Conservation (phyloP, 2,888 invertebrate species). For the Beris chalybata region DNA sequence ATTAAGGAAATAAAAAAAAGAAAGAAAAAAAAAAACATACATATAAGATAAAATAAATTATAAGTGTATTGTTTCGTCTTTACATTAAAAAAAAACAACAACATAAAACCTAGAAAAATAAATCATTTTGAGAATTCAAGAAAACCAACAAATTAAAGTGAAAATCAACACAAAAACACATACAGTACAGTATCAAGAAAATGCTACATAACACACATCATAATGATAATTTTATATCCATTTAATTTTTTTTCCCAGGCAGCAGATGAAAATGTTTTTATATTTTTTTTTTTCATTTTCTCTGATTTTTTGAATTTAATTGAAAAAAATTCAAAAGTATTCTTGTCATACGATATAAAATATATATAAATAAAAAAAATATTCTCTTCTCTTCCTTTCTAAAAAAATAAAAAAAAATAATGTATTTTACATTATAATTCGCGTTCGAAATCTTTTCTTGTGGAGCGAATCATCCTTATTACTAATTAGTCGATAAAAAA, state of each 20-base stretch:
- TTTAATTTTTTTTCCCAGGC: constrained; percentile 19
- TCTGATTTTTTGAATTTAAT: constrained; percentile 16
- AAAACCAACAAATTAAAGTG: constrained; percentile 24
- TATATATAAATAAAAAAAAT: too few relatives aligned
- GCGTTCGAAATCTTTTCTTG: too few relatives aligned
- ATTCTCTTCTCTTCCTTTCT: too few relatives aligned
- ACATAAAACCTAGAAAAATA: constrained; percentile 36
- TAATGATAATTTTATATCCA: constrained; percentile 27
- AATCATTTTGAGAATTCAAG: constrained; percentile 28
- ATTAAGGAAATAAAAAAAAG: constrained; percentile 52
- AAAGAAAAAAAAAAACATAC: constrained; percentile 41
- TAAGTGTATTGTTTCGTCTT: constrained; percentile 53
- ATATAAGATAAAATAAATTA: constrained; percentile 51
- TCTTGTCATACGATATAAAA: too few relatives aligned
- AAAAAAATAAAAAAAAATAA: too few relatives aligned
- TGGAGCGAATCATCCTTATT: too few relatives aligned
- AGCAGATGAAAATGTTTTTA: constrained; percentile 18
- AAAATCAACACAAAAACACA: constrained; percentile 34
- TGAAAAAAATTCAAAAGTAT: constrained; percentile 6
- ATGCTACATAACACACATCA: constrained; percentile 30
- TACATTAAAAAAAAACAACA: constrained; percentile 45
- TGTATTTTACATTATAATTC: too few relatives aligned
- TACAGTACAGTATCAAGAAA: constrained; percentile 33
- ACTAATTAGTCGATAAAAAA: too few relatives aligned
- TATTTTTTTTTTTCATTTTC: constrained; percentile 25